Conservation (phyloP, 2,797 vertebrate species). For the Propithecus deckenii region DNA sequence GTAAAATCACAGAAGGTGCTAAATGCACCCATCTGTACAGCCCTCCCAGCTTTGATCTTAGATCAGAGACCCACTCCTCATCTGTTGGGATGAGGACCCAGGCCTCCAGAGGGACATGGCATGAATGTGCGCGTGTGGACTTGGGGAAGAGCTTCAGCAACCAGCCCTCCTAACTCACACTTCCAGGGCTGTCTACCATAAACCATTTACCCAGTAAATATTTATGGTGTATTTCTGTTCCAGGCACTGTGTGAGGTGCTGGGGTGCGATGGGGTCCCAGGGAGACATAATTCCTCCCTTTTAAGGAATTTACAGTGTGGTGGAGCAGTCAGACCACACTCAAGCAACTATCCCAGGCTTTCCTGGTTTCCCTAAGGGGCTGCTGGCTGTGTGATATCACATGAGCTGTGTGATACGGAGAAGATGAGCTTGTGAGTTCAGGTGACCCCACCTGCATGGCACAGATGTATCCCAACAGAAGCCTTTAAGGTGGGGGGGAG, state of each 20-base stretch:
- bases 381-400: background rate
- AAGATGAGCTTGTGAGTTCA: background rate
- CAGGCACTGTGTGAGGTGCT: background rate
- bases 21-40: background rate
- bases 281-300: background rate
- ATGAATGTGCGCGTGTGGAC: accelerated
- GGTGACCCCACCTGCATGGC: background rate
- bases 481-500: background rate
- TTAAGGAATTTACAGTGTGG: background rate
- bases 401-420: background rate
- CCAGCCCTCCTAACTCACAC: background rate
- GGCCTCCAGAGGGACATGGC: background rate
- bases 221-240: background rate
- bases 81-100: background rate
- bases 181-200: background rate
- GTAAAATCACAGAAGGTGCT: background rate
- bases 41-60: background rate
- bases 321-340: background rate
- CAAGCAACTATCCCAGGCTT: background rate
- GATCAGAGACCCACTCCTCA: background rate
- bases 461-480: background rate
- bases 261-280: background rate
- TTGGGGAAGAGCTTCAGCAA: background rate
- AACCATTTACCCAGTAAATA: background rate
- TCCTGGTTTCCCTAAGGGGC: background rate